Conservation (phyloP, 2,113 vertebrate genomes). For the Rafetus swinhoei region DNA sequence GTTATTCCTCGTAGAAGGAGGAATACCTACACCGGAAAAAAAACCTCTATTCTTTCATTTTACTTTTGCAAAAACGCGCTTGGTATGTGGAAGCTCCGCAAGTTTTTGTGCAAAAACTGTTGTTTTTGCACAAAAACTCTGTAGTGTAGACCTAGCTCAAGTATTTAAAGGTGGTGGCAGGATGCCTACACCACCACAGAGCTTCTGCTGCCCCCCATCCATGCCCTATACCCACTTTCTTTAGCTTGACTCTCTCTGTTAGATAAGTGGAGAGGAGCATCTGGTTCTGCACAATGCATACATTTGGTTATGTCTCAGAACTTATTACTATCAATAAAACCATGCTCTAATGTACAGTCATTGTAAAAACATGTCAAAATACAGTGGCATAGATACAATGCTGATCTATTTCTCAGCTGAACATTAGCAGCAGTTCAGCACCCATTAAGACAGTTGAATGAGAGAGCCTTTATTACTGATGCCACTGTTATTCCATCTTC, state of each 20-base stretch:
- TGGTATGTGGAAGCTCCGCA: no score
- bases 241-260: neutral
- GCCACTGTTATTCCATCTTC: neutral
- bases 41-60: no score
- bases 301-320: neutral
- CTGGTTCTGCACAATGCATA: neutral
- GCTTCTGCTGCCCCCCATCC: neutral
- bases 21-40: no score
- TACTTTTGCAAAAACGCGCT: no score
- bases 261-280: neutral
- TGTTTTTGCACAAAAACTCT: no score
- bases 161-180: neutral
- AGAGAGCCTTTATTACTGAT: neutral
- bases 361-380: neutral
- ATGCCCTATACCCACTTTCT: neutral
- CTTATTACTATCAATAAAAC: neutral
- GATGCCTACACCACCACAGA: neutral
- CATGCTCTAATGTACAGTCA: neutral
- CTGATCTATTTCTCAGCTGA: neutral
- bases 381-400: neutral
- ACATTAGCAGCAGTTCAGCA: neutral
- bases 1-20: no score
- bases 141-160: no score
- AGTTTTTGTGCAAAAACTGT: no score
- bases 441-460: neutral